phyloP scores from a whole-genome alignment of 1,140 invertebrate species.

The Zaprionus ghesquierei region DNA sequence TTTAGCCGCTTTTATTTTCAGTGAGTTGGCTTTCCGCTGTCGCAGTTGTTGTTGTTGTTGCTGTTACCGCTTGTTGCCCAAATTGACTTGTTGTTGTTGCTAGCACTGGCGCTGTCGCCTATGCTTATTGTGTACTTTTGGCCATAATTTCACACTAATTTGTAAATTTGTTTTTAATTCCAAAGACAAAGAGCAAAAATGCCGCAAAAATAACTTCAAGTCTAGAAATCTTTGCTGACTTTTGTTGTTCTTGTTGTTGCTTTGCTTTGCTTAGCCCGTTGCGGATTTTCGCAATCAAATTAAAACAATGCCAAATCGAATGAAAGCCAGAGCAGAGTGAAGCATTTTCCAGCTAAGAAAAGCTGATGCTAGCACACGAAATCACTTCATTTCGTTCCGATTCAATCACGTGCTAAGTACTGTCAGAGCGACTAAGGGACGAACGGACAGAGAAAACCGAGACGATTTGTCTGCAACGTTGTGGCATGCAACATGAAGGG shows the following conservation, averaged over 20 bases:
- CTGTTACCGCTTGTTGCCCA: conserved; percentile 15
- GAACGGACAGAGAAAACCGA: conserved; percentile 43
- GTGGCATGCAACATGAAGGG: conserved; percentile 61
- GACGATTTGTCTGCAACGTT: conserved; percentile 73
- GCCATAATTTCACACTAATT: conserved; percentile 75
- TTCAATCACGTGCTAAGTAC: conserved; percentile 80
- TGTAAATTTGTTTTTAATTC: conserved; percentile 74
- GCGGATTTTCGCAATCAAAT: conserved; percentile 33
- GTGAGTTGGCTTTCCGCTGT: conserved; percentile 21
- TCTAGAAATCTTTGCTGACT: conserved; percentile 20
- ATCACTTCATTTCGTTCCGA: conserved; percentile 73
- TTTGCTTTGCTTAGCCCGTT: no score
- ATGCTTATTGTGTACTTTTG: conserved; percentile 36
- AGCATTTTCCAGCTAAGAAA: background rate
- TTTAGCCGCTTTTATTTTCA: conserved; percentile 33
- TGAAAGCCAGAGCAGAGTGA: conserved; percentile 19
- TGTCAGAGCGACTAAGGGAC: conserved; percentile 38
- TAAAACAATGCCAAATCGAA: conserved; percentile 24
- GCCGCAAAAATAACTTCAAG: conserved; percentile 16
- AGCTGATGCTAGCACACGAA: conserved; percentile 20
- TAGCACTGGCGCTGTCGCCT: background rate
- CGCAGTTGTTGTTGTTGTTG: conserved; percentile 1
- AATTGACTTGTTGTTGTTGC: conserved; percentile 18
- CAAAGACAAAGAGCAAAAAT: conserved; percentile 55
- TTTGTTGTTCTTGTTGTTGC: no score